A percentile compares a stretch with the other conserved stretches of the same genome.
phyloP scores from a whole-genome alignment of 2,797 vertebrate species.

The Enteromius treurensis region DNA sequence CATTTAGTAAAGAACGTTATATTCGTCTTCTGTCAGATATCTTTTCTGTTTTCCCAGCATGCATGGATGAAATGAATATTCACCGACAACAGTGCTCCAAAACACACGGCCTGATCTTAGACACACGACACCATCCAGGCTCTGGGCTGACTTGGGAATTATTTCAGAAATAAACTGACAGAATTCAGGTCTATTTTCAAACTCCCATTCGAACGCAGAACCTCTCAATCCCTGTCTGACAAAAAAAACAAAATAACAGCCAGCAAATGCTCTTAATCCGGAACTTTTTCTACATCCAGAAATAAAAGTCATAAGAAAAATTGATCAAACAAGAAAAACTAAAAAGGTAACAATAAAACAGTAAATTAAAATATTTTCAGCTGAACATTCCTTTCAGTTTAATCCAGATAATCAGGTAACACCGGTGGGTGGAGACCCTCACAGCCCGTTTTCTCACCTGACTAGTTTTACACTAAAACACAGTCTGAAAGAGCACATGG shows the following conservation, averaged over 20 bases:
- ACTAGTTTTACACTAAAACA: constrained; percentile 17
- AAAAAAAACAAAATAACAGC: neutral
- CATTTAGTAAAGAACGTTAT: neutral
- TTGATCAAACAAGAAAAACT: neutral
- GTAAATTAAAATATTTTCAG: neutral
- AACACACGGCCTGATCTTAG: constrained; percentile 2
- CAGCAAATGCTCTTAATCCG: neutral
- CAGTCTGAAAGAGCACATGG: neutral
- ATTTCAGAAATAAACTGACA: neutral
- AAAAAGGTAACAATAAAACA: neutral
- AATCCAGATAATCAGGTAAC: constrained; percentile 4
- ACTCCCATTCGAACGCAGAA: neutral
- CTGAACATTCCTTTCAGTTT: neutral
- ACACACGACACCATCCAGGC: neutral
- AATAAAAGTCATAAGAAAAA: neutral
- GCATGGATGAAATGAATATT: constrained; percentile 14
- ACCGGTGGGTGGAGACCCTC: constrained; percentile 12
- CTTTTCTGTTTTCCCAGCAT: neutral
- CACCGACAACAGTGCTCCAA: neutral
- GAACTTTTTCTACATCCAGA: neutral
- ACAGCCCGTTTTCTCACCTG: constrained; percentile 11
- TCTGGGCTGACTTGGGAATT: neutral
- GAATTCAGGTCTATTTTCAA: constrained; percentile 1
- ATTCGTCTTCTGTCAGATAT: neutral
- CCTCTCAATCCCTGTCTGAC: constrained; percentile 6